Conservation (phyloP, 2,113 vertebrate species). For the Hemibagrus wyckioides region DNA sequence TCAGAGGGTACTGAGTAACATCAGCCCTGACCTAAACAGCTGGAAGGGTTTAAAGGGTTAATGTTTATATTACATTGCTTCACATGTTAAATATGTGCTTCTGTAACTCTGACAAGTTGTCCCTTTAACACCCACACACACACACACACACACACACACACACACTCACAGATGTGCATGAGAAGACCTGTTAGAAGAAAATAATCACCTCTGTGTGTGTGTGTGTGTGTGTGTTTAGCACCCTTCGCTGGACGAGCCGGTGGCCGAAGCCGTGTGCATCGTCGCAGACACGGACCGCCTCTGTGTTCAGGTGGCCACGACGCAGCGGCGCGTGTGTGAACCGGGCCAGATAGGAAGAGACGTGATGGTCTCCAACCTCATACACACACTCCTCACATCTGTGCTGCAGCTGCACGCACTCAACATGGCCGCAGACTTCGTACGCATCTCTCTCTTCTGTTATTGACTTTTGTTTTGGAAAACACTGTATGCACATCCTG, state of each 20-base stretch:
- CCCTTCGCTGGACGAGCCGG: conserved; percentile 84
- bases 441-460: conserved; percentile 62
- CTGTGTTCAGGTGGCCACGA: conserved; percentile 83
- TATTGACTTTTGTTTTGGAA: background rate
- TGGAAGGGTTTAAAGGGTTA: background rate
- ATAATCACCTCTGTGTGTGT: background rate
- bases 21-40: no score
- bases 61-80: background rate
- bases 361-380: conserved; percentile 82
- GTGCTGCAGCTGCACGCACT: conserved; percentile 82
- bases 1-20: background rate
- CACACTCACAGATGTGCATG: no score
- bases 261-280: conserved; percentile 85
- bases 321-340: conserved; percentile 79
- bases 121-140: background rate
- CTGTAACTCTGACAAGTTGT: background rate
- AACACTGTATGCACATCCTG: background rate
- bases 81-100: background rate
- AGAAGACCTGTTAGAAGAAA: no score
- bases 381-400: conserved; percentile 81
- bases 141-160: no score
- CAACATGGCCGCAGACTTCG: conserved; percentile 81
- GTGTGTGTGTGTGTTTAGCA: conserved; percentile 68
- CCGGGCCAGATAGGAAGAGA: conserved; percentile 80
- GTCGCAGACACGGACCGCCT: conserved; percentile 85